Base-by-base conservation (phyloP, 2,113 vertebrate species). In the Gobius niger region DNA sequence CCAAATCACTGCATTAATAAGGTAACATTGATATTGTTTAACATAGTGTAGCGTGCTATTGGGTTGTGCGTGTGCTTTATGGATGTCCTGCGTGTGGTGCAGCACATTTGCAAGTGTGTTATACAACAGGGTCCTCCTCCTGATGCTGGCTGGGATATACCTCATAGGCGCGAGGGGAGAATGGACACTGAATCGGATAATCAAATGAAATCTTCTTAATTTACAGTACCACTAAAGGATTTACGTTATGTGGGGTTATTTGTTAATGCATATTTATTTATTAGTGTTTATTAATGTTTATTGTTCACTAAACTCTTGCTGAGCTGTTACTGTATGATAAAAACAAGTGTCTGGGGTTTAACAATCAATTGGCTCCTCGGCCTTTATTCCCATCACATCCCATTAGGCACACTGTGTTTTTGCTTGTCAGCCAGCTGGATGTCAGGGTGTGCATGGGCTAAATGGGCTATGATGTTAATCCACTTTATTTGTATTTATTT, bases 111-210 rank as follows among this genome's bases (percentile, higher is more conserved):
- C 70, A 64, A 60, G 9, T 78, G 68, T 76, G 44, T 89, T 78
- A 88, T 56, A 87, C 73, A 87, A 85, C 52, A 73, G 52, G 72
- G 52, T 69, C 63, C 64, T 56, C 68, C 57, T 62, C 61, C 24
- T 67, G 42, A 60, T 68, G 62, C 49, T 68, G 63, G 76, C 47
- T 69, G 63, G 78, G 80, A 72, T 78, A 73, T 73, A 76, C 73
- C 81, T 68, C 65, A 49, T 59, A 57, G 44, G 62, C 24, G 12
- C 65, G n/a, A 60, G 15, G 44, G 24, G 6, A 44, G 65, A 51
- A 46, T 59, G 53, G 6, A 54, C 34, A 2, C 34, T 6, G 19
- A 50, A 51, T 1, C 8, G 24, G 5, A 34, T 34, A 34, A 34
- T 34, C 24, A 34, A 3, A 34, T 34, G 24, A 34, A 34, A 34